phyloP scores from a whole-genome alignment of 2,888 invertebrate genomes.

The Cheilosia scutellata region DNA sequence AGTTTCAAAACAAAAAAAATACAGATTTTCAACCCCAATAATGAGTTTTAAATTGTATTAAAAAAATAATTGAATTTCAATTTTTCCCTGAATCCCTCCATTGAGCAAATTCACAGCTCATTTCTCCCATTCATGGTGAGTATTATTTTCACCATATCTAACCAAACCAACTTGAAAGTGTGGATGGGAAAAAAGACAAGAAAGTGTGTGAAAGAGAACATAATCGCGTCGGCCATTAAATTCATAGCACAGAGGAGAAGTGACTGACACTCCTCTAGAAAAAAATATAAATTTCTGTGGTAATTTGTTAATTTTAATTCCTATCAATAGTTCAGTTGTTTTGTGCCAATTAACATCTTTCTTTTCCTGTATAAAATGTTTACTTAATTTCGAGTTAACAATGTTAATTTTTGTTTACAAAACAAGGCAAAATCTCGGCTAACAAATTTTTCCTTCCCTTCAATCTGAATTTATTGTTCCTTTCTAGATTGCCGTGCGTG shows the following conservation, averaged over 20 bases:
- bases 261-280: constrained; percentile 61
- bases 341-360: constrained; percentile 16
- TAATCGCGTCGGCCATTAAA: constrained; percentile 74
- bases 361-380: not conserved
- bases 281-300: constrained; percentile 47
- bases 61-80: no score
- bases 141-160: constrained; percentile 7
- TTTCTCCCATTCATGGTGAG: constrained; percentile 1
- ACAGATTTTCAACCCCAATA: no score
- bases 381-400: not conserved
- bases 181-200: constrained; percentile 15
- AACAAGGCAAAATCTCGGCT: constrained; percentile 49
- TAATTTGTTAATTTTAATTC: constrained; percentile 45
- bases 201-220: constrained; percentile 60
- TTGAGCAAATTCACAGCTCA: not conserved
- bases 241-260: constrained; percentile 34
- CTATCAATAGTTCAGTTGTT: not conserved
- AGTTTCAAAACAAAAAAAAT: no score
- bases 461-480: constrained; percentile 46
- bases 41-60: no score
- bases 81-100: not conserved
- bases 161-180: constrained; percentile 22
- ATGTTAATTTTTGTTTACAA: constrained; percentile 65
- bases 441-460: constrained; percentile 23
- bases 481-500: constrained; percentile 63